Base-by-base conservation (phyloP, 2,888 invertebrate species). In the Protonemura montana region DNA sequence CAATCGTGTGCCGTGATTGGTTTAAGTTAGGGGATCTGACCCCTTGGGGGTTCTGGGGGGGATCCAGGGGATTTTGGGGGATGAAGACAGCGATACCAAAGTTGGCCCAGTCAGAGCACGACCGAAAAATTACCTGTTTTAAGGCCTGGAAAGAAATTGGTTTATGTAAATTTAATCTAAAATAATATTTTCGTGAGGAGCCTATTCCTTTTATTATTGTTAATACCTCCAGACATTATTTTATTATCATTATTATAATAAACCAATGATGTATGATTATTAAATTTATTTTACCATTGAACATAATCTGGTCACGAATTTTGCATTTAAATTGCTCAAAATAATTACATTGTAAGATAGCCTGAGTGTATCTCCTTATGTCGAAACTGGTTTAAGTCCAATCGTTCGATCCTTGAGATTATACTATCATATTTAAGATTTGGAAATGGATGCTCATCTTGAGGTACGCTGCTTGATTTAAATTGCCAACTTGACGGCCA, bases 121-220 rank as follows among this genome's bases (percentile, higher is more conserved):
- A n/a, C 28, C 25, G 13, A n/a, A 28, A 25, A 78, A 78, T 78
- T 78, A 78, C n/a, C 25, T 25, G 78, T 27, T 35, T 82, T 41
- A 35, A 82, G 35, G 42, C 25, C 82, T 35, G 26, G 35, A 21
- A 25, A 41, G 82, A 82, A 82, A 41, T 82, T 82, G 35, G 41
- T 41, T 35, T 82, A 82, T 82, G 82, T 82, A 41, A 82, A 82
- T 82, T 82, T 82, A 82, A 82, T 82, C 35, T 29, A 82, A 41
- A 82, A 82, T 26, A 21, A 82, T 35, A 35, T 82, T 82, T 78
- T 78, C 78, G 78, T 78, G 78, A 78, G 78, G 28, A 78, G 27
- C 78, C 78, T 27, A 26, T 78, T 26, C 28, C 78, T 78, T 28
- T 59, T 59, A 59, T 59, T 59, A 59, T 59, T 78, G 78, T 78